Conservation (phyloP, 2,888 invertebrate genomes). For the Habrosyne pyritoides region DNA sequence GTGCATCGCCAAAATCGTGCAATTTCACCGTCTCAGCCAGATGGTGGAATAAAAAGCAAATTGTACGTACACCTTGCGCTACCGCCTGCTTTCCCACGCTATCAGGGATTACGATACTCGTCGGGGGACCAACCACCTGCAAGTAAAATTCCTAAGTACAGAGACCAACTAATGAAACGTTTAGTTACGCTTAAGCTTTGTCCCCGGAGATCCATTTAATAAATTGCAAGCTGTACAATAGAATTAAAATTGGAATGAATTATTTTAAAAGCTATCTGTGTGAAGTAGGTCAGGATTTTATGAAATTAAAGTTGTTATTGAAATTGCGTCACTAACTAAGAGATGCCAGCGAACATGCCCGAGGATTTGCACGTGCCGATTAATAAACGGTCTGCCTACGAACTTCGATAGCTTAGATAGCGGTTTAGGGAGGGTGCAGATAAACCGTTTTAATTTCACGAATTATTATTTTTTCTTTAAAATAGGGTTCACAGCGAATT, state of each 20-base stretch:
- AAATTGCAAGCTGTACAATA: slow-evolving; percentile 25
- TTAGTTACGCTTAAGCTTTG: slow-evolving; percentile 38
- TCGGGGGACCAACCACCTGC: slow-evolving; percentile 28
- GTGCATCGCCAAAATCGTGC: slow-evolving; percentile 53
- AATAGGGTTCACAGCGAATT: too few species aligned
- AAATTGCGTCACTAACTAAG: too few species aligned
- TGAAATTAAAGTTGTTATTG: neutral
- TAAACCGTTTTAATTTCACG: too few species aligned
- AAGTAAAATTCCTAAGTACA: slow-evolving; percentile 34
- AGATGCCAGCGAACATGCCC: too few species aligned
- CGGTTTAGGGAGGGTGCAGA: too few species aligned
- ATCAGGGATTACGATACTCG: slow-evolving; percentile 22
- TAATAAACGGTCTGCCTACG: too few species aligned
- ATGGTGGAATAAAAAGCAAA: slow-evolving; percentile 50
- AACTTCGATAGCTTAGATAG: too few species aligned
- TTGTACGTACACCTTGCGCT: slow-evolving; percentile 60
- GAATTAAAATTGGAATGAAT: slow-evolving; percentile 28
- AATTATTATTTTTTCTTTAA: too few species aligned
- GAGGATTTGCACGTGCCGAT: too few species aligned
- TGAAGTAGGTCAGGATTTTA: slow-evolving; percentile 18
- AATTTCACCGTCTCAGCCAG: slow-evolving; percentile 30
- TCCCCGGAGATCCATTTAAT: slow-evolving; percentile 35
- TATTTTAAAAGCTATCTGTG: slow-evolving; percentile 33
- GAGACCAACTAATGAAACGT: slow-evolving; percentile 45
- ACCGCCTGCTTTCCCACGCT: slow-evolving; percentile 57